Conservation (phyloP, 30 jellyfish, hydroid and myxozoan genomes). For the Aurelia coerulea region DNA sequence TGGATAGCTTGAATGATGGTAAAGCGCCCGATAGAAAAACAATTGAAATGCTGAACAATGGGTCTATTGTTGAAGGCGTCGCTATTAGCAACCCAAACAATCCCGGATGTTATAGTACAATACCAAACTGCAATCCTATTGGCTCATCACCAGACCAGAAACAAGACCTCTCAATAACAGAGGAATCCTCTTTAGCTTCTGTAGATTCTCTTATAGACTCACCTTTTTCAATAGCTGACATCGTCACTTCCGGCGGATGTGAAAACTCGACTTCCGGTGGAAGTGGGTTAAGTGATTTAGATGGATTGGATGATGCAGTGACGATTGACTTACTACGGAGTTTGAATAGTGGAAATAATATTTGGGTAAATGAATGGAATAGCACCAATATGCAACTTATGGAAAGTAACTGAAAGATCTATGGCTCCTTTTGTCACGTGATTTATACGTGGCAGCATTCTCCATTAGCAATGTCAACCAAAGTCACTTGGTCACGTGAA, state of each 20-base stretch:
- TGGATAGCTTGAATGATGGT: background rate
- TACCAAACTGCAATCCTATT: background rate
- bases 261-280: constrained; percentile 52
- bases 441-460: no score
- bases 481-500: background rate
- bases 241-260: constrained; percentile 56
- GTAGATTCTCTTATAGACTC: constrained; percentile 46
- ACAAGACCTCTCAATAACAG: constrained; percentile 6
- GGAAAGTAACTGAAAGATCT: no score
- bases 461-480: no score
- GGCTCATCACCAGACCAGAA: constrained; percentile 26
- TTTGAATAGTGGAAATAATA: constrained; percentile 64
- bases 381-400: no score
- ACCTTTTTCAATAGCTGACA: constrained; percentile 32
- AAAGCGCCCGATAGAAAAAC: background rate
- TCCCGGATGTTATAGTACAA: no score
- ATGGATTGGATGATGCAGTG: constrained; percentile 61
- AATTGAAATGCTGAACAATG: background rate
- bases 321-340: constrained; percentile 59
- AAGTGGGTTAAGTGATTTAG: constrained; percentile 49
- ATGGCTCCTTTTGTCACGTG: no score
- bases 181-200: constrained; percentile 25
- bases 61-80: background rate
- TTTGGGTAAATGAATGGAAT: constrained; percentile 10
- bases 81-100: no score